These are phyloP conservation scores for Planiliza haematocheilus DNA, from an alignment of 2,113 vertebrate species.

Conservation along the genomic window DNA sequence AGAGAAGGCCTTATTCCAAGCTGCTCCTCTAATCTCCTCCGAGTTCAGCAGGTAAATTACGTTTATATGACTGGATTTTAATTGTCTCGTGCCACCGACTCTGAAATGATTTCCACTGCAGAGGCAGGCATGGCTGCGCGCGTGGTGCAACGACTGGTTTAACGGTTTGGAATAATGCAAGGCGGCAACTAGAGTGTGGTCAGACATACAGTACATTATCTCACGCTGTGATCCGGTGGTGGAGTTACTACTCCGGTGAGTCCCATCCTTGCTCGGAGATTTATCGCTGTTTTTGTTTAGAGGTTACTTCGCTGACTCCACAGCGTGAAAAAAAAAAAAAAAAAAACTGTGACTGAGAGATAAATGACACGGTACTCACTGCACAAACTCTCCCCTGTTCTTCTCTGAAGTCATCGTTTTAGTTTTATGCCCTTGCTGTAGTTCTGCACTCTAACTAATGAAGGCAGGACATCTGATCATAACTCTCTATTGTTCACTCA, in stretches of 20 bases:
- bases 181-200: constrained; percentile 21
- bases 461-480: constrained; percentile 26
- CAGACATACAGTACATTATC: constrained; percentile 1
- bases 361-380: not conserved
- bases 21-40: constrained; percentile 3
- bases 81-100: not conserved
- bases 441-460: constrained; percentile 32
- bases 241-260: constrained; percentile 2
- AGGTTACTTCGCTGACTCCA: constrained; percentile 15
- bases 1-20: constrained; percentile 30
- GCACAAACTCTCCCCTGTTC: not conserved
- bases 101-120: constrained; percentile 24
- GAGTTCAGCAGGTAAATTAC: constrained; percentile 6
- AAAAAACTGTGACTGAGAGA: not conserved
- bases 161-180: constrained; percentile 35
- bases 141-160: constrained; percentile 19
- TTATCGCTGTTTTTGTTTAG: constrained; percentile 23
- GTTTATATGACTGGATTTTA: not conserved
- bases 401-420: constrained; percentile 14
- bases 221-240: constrained; percentile 31
- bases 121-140: constrained; percentile 1
- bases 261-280: constrained; percentile 29
- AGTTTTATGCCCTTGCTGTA: constrained; percentile 5
- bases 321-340: not conserved
- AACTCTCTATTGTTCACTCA: not conserved